Percentiles rank a stretch among this genome's conserved stretches.
Evolutionary conservation across 2,888 invertebrate genomes (phyloP).

Genomic region (Dichetophora obliterata): DNA sequence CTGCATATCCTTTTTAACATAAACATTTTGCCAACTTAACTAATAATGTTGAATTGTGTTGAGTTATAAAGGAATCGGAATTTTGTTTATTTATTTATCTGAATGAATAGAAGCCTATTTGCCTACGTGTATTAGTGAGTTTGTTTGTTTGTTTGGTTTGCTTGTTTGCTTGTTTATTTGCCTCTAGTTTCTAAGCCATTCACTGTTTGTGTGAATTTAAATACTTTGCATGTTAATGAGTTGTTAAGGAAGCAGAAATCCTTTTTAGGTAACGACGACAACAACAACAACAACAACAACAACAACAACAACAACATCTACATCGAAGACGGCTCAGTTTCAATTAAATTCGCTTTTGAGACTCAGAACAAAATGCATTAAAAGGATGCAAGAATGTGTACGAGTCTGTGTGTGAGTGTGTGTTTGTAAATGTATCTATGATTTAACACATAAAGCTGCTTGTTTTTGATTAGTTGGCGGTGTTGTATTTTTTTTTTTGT

Average conservation of each 20-base stretch:
- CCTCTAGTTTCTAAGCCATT: neutral
- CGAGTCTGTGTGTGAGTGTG: slow-evolving; percentile 15
- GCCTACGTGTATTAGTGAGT: neutral
- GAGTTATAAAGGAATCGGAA: slow-evolving; percentile 35
- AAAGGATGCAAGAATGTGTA: neutral
- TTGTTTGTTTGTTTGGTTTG: neutral
- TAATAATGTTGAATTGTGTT: slow-evolving; percentile 33
- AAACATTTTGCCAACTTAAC: slow-evolving; percentile 36
- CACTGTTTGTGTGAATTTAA: slow-evolving; percentile 36
- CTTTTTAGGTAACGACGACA: neutral
- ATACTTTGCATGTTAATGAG: slow-evolving; percentile 26
- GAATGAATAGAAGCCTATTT: neutral
- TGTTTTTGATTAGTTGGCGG: too few species aligned
- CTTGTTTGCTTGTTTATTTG: neutral
- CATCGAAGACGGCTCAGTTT: neutral
- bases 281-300: neutral
- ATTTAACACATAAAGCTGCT: too few species aligned
- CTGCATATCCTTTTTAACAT: slow-evolving; percentile 28
- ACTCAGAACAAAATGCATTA: neutral
- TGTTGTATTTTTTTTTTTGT: too few species aligned
- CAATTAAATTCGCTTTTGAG: slow-evolving; percentile 13
- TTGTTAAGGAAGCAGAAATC: slow-evolving; percentile 18
- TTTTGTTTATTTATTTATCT: neutral
- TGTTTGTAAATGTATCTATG: slow-evolving; percentile 8
- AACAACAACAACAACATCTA: too few species aligned